A percentile compares a stretch with the other conserved stretches of the same genome.
Evolutionary conservation across 2,888 invertebrate genomes (phyloP).

Genomic region (Dicranocentrus wangi): DNA sequence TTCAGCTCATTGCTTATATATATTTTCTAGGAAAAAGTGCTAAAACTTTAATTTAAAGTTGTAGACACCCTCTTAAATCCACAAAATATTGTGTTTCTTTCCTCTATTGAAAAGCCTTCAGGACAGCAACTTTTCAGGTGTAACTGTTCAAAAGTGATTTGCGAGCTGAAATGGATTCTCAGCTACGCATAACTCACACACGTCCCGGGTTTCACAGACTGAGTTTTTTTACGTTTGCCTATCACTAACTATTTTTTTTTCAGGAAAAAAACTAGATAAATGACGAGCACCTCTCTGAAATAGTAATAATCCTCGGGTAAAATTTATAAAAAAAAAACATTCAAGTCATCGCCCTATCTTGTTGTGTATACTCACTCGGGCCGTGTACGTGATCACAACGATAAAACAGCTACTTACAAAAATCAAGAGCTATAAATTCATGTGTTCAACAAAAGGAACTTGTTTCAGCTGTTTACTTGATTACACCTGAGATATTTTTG

Average conservation of each 20-base stretch:
- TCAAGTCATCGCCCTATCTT: slow-evolving; percentile 49
- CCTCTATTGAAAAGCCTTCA: too few species aligned
- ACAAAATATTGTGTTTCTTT: too few species aligned
- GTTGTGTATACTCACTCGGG: not conserved
- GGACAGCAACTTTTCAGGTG: not conserved
- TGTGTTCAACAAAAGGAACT: slow-evolving; percentile 58
- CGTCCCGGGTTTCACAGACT: not conserved
- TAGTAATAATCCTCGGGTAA: slow-evolving; percentile 17
- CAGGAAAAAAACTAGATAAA: not conserved
- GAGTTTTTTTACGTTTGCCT: too few species aligned
- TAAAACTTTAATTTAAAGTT: too few species aligned
- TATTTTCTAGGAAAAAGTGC: too few species aligned
- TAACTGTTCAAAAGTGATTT: not conserved
- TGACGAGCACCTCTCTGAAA: slow-evolving; percentile 27
- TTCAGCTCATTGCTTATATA: too few species aligned
- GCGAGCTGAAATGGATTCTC: not conserved
- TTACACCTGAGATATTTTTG: slow-evolving; percentile 58
- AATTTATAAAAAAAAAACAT: slow-evolving; percentile 26
- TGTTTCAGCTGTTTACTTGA: slow-evolving; percentile 62
- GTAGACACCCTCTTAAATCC: too few species aligned
- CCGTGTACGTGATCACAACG: slow-evolving; percentile 12
- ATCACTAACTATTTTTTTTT: too few species aligned
- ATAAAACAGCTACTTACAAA: slow-evolving; percentile 50
- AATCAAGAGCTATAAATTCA: slow-evolving; percentile 56
- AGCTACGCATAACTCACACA: not conserved